These are phyloP conservation scores for Zaprionus camerounensis DNA, from an alignment of 1,140 invertebrate genomes.

Conservation along the genomic window DNA sequence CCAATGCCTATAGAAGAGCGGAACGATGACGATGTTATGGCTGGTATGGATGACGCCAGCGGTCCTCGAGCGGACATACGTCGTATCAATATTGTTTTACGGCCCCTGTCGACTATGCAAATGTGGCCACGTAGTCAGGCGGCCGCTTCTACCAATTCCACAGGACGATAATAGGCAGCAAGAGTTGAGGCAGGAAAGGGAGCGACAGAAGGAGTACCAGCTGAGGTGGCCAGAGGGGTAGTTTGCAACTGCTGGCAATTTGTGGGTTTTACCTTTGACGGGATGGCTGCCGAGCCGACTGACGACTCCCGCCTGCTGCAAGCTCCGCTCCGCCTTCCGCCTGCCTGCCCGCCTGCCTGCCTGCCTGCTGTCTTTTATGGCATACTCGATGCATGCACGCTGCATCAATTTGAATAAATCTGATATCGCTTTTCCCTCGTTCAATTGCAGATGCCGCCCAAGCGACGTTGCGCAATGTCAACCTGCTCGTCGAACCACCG, in stretches of 20 bases:
- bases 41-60: conserved; percentile 23
- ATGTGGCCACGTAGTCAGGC: conserved; percentile 54
- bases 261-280: conserved; percentile 36
- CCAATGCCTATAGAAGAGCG: conserved; percentile 47
- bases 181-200: conserved; percentile 11
- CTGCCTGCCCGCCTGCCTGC: background rate
- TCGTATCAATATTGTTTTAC: conserved; percentile 75
- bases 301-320: background rate
- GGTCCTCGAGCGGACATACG: conserved; percentile 32
- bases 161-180: conserved; percentile 31
- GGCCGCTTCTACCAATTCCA: conserved; percentile 26
- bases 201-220: background rate
- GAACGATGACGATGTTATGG: conserved; percentile 39
- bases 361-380: conserved; percentile 31
- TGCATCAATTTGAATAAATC: conserved; percentile 70
- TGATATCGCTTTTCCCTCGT: conserved; percentile 25
- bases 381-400: conserved; percentile 38
- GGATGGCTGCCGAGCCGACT: conserved; percentile 19
- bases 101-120: conserved; percentile 57
- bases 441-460: conserved; percentile 68
- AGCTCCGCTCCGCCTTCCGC: background rate
- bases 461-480: conserved; percentile 84
- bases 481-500: conserved; percentile 85
- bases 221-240: background rate
- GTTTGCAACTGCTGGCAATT: conserved; percentile 48